Evolutionary conservation across 2,797 vertebrate species (phyloP).

Genomic region (Channa striata): DNA sequence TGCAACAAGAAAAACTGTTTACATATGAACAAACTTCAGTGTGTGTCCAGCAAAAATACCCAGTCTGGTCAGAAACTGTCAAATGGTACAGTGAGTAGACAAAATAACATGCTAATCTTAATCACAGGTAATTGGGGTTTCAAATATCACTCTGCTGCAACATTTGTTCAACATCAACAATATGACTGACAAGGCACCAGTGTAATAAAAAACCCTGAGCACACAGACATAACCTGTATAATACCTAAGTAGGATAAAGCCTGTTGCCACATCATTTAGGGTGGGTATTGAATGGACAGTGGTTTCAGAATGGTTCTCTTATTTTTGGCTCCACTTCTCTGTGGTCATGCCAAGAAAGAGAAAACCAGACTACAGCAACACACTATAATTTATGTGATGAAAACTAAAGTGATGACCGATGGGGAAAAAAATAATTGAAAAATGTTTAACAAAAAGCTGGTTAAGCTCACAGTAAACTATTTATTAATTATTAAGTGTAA

Average conservation of each 20-base stretch:
- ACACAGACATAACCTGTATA: conserved; percentile 68
- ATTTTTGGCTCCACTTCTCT: conserved; percentile 73
- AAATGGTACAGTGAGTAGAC: neutral
- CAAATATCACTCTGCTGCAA: conserved; percentile 44
- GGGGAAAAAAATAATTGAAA: conserved; percentile 67
- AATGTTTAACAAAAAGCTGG: conserved; percentile 49
- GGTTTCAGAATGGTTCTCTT: conserved; percentile 80
- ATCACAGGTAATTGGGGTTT: conserved; percentile 54
- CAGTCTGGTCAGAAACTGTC: conserved; percentile 17
- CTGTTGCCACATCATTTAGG: conserved; percentile 77
- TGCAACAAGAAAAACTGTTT: conserved; percentile 16
- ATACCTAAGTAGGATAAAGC: conserved; percentile 66
- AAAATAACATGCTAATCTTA: conserved; percentile 27
- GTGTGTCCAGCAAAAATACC: neutral
- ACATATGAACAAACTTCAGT: neutral
- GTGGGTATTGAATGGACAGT: conserved; percentile 74
- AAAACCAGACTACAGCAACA: conserved; percentile 79
- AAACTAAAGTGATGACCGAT: conserved; percentile 76
- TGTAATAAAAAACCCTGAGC: conserved; percentile 46
- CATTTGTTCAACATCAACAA: conserved; percentile 47
- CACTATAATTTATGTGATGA: conserved; percentile 78
- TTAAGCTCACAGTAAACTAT: conserved; percentile 54
- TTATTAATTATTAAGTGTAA: conserved; percentile 24
- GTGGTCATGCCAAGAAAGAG: conserved; percentile 73
- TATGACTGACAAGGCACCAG: conserved; percentile 33